These are phyloP conservation scores for Globodera ellingtonae DNA, from an alignment of 1,140 invertebrate genomes.

Conservation along the genomic window DNA sequence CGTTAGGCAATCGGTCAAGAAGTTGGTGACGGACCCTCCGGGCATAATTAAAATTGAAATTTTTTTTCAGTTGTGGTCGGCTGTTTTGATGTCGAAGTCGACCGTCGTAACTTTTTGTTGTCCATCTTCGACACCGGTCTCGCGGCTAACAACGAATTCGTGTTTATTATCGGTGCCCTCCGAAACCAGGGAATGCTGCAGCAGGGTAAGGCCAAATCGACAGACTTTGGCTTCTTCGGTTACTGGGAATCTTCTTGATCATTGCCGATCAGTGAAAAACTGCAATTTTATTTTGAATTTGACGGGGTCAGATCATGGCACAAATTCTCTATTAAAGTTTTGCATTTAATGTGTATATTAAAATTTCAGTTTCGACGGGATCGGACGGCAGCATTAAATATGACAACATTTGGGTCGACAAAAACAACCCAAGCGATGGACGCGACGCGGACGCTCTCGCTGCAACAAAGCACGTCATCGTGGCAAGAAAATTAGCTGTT, in stretches of 20 bases:
- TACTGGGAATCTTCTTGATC: too few species aligned
- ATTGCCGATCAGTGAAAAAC: too few species aligned
- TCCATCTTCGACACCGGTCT: conserved; percentile 34
- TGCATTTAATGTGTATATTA: not conserved
- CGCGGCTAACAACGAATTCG: conserved; percentile 41
- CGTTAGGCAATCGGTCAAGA: conserved; percentile 19
- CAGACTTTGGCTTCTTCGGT: not conserved
- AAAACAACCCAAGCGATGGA: conserved; percentile 35
- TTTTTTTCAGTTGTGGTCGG: conserved; percentile 37
- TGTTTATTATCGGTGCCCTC: conserved; percentile 41
- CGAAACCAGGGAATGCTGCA: conserved; percentile 47
- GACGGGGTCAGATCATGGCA: not conserved
- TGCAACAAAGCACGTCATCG: conserved; percentile 26
- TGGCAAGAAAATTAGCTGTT: conserved; percentile 30
- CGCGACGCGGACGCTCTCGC: conserved; percentile 39
- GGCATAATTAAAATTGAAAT: not conserved
- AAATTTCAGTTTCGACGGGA: conserved; percentile 6
- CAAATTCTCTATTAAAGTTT: not conserved
- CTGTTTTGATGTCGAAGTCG: conserved; percentile 39
- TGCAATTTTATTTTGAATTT: not conserved
- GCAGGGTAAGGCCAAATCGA: conserved; percentile 21
- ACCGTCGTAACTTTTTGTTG: conserved; percentile 46
- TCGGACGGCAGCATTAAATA: conserved; percentile 18
- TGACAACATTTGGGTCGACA: conserved; percentile 34
- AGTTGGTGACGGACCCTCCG: conserved; percentile 4